A percentile compares a stretch with the other conserved stretches of the same genome.
phyloP scores from a whole-genome alignment of 1,140 invertebrate genomes.

The Mizuhopecten yessoensis region DNA sequence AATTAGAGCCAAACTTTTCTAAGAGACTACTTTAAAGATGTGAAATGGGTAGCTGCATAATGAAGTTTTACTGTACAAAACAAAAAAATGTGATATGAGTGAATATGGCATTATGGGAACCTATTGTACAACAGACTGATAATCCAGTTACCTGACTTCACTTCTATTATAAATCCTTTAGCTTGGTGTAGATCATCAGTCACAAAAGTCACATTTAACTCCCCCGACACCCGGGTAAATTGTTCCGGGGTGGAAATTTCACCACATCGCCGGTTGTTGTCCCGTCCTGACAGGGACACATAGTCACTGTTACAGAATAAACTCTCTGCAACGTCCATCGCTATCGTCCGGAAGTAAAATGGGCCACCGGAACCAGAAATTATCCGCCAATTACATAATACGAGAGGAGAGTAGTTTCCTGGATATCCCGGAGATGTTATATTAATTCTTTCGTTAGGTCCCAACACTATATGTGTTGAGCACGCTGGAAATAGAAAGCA shows the following conservation, averaged over 20 bases:
- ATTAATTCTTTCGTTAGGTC: background rate
- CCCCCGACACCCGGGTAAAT: background rate
- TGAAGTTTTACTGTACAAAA: too few relatives aligned
- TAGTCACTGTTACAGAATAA: background rate
- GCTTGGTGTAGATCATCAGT: background rate
- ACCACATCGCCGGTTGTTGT: background rate
- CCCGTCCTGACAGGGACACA: background rate
- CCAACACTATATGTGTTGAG: background rate
- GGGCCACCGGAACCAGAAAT: background rate
- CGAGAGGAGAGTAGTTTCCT: background rate
- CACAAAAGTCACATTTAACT: background rate
- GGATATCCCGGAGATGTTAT: background rate
- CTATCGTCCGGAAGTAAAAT: background rate
- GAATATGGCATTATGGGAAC: too few relatives aligned
- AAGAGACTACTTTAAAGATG: too few relatives aligned
- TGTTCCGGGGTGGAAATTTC: background rate
- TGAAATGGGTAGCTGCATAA: too few relatives aligned
- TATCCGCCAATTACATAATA: background rate
- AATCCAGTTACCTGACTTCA: slow-evolving; percentile 9
- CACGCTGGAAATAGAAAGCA: background rate
- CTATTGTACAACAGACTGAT: too few relatives aligned
- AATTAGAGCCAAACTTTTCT: too few relatives aligned
- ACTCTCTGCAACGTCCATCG: background rate
- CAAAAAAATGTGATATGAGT: too few relatives aligned
- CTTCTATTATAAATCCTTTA: background rate